Percentiles rank a stretch among this genome's conserved stretches.
Evolutionary conservation across 2,113 vertebrate genomes (phyloP).

Genomic region (Copsychus sechellarum): DNA sequence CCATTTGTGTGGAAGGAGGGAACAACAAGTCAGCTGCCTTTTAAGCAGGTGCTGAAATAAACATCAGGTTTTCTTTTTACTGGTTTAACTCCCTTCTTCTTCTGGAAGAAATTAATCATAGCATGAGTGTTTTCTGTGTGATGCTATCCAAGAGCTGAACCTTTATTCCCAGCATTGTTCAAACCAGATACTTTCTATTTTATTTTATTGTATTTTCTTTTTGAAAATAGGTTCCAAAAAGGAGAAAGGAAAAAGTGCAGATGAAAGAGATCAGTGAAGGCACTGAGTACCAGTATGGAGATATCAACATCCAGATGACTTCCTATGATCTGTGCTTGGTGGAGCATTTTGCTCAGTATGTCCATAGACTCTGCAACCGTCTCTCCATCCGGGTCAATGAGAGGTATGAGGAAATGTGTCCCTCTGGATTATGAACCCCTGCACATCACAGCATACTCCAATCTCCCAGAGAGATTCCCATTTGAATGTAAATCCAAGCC

Average conservation of each 20-base stretch:
- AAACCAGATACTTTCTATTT: not conserved
- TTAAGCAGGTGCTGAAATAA: not conserved
- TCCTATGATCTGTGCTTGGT: conserved; percentile 88
- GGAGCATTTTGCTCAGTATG: conserved; percentile 85
- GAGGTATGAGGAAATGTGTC: conserved; percentile 71
- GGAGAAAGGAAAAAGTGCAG: conserved; percentile 76
- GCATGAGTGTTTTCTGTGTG: not conserved
- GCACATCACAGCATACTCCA: not conserved
- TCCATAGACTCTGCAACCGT: conserved; percentile 87
- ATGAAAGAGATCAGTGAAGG: conserved; percentile 75
- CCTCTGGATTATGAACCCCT: too few species aligned
- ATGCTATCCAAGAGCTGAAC: not conserved
- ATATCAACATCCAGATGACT: conserved; percentile 84
- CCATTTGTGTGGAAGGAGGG: not conserved
- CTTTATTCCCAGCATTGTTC: not conserved
- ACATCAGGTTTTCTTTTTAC: not conserved
- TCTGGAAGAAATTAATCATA: not conserved
- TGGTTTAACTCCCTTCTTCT: not conserved
- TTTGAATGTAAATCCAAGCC: not conserved
- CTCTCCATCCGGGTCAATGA: conserved; percentile 80
- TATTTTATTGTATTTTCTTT: rapidly evolving
- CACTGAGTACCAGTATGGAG: conserved; percentile 78
- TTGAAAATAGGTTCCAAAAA: conserved; percentile 62
- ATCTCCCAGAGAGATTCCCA: not conserved
- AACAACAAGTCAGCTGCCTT: not conserved